phyloP scores from a whole-genome alignment of 2,113 vertebrate genomes.

The Formicarius rufipectus region DNA sequence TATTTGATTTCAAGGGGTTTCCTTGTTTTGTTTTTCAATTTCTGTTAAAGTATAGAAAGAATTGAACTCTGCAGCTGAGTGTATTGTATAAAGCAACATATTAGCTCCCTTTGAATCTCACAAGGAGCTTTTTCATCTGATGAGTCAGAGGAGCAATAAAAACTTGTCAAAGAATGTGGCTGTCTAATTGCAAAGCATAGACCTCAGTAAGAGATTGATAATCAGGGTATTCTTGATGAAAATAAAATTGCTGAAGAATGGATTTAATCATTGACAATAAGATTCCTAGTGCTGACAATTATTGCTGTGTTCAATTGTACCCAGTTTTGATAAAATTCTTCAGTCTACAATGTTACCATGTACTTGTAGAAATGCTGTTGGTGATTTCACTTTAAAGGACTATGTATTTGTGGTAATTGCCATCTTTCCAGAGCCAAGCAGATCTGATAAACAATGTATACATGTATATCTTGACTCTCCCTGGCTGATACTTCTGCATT shows the following conservation, averaged over 20 bases:
- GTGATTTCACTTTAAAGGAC: background rate
- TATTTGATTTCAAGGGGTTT: background rate
- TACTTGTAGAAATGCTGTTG: background rate
- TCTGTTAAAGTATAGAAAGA: background rate
- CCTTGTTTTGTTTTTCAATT: background rate
- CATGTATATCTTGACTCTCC: rapidly evolving
- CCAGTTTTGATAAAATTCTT: background rate
- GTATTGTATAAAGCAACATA: background rate
- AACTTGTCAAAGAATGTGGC: background rate
- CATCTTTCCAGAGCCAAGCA: background rate
- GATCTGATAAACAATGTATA: background rate
- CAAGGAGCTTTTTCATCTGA: background rate
- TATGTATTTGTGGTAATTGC: background rate
- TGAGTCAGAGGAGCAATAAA: background rate
- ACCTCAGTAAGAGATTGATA: background rate
- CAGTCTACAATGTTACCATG: background rate
- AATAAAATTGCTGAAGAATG: background rate
- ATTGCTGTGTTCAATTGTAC: background rate
- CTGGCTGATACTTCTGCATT: background rate
- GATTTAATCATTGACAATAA: background rate
- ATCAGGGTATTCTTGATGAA: background rate
- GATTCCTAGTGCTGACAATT: background rate
- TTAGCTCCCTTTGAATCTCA: background rate
- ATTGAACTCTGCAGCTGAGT: background rate
- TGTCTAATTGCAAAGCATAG: background rate